A percentile compares a stretch with the other conserved stretches of the same genome.
phyloP scores from a whole-genome alignment of 2,797 vertebrate genomes.

The Halcyon leucocephala region DNA sequence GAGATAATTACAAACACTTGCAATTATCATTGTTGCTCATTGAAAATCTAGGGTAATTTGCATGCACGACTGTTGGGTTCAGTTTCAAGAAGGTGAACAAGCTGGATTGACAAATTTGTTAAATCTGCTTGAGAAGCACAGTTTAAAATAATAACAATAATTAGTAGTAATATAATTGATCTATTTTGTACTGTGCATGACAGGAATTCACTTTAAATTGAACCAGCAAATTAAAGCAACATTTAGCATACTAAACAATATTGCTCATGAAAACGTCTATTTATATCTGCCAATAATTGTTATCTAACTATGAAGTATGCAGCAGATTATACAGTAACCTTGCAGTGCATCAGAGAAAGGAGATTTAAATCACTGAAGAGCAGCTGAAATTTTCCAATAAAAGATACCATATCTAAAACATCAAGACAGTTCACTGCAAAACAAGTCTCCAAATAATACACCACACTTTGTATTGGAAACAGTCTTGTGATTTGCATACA shows the following conservation, averaged over 20 bases:
- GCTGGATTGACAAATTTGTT: slow-evolving; percentile 59
- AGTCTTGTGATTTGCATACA: not conserved
- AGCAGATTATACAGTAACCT: slow-evolving; percentile 6
- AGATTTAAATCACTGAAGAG: not conserved
- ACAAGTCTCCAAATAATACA: not conserved
- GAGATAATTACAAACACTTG: slow-evolving; percentile 36
- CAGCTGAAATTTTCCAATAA: not conserved
- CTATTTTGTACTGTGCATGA: slow-evolving; percentile 57
- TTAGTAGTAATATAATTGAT: slow-evolving; percentile 70
- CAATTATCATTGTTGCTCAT: slow-evolving; percentile 29
- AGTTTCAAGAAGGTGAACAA: slow-evolving; percentile 50
- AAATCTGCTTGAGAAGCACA: slow-evolving; percentile 64
- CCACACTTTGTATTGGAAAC: not conserved
- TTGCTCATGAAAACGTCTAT: slow-evolving; percentile 61
- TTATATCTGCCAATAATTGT: slow-evolving; percentile 68
- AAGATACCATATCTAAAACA: not conserved
- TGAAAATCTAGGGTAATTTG: slow-evolving; percentile 27
- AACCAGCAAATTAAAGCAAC: slow-evolving; percentile 55
- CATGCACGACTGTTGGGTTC: slow-evolving; percentile 1
- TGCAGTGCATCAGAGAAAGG: not conserved
- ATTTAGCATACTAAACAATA: slow-evolving; percentile 61
- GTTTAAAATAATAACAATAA: slow-evolving; percentile 74
- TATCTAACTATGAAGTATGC: slow-evolving; percentile 25
- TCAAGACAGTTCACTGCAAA: not conserved
- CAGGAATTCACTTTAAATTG: slow-evolving; percentile 65